Conservation (phyloP, 2,797 vertebrate species). For the Dendrocincla fuliginosa region DNA sequence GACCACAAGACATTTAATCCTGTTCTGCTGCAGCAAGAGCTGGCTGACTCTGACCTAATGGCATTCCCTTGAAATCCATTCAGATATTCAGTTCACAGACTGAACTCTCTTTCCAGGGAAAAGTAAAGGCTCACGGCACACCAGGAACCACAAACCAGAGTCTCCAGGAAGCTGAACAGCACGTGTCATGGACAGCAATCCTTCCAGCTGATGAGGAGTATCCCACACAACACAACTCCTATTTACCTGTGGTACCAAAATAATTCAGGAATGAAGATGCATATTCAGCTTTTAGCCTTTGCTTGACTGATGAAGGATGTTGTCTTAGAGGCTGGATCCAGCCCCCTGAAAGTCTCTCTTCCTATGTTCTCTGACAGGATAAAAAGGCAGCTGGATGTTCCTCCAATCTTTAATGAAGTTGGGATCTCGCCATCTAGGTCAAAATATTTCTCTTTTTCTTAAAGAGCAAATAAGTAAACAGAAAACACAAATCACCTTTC, state of each 20-base stretch:
- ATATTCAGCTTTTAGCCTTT: background rate
- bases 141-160: background rate
- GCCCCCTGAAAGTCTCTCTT: background rate
- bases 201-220: background rate
- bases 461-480: background rate
- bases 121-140: background rate
- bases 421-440: background rate
- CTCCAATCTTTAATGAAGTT: background rate
- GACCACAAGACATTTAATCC: constrained; percentile 7
- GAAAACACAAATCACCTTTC: background rate
- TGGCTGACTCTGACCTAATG: background rate
- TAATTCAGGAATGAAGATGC: accelerated
- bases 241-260: background rate
- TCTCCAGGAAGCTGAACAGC: background rate
- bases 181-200: background rate
- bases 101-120: background rate
- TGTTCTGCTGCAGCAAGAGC: background rate
- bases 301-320: background rate
- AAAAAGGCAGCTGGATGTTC: background rate
- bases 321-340: background rate
- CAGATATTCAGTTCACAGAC: background rate
- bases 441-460: background rate
- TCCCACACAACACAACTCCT: background rate
- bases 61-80: background rate
- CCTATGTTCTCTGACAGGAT: background rate